phyloP scores from a whole-genome alignment of 2,888 invertebrate species.

The Graphium colonna region DNA sequence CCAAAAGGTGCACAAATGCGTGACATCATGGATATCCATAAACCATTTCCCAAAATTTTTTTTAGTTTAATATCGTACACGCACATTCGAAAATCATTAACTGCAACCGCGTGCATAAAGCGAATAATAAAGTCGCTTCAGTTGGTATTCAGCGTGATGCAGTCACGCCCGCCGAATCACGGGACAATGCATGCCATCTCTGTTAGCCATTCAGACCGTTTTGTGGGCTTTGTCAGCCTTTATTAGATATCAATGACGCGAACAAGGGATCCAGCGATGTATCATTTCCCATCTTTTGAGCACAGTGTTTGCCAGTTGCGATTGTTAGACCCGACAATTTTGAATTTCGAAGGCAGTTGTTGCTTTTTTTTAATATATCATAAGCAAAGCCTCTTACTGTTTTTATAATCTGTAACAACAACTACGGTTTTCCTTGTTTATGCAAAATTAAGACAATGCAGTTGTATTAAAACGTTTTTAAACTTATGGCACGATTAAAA shows the following conservation, averaged over 20 bases:
- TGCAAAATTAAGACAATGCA: no score
- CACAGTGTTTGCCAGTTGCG: constrained; percentile 12
- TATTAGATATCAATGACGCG: constrained; percentile 48
- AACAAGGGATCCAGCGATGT: constrained; percentile 29
- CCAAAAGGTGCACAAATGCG: no score
- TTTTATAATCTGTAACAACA: no score
- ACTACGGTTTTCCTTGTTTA: no score
- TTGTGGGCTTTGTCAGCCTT: constrained; percentile 33
- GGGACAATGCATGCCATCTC: constrained; percentile 42
- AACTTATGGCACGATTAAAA: no score
- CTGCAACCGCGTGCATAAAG: neutral
- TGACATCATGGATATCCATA: no score
- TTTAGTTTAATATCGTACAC: no score
- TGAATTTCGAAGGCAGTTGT: neutral
- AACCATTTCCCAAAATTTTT: no score
- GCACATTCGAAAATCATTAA: neutral
- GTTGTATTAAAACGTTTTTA: no score
- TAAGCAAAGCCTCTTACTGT: no score
- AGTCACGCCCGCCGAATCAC: constrained; percentile 50
- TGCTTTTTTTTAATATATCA: neutral
- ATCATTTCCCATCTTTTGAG: constrained; percentile 33
- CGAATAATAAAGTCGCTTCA: neutral
- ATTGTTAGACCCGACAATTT: no score
- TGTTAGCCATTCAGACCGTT: constrained; percentile 31
- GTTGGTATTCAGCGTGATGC: constrained; percentile 7